phyloP scores from a whole-genome alignment of 1,140 invertebrate species.

The Cydia splendana region DNA sequence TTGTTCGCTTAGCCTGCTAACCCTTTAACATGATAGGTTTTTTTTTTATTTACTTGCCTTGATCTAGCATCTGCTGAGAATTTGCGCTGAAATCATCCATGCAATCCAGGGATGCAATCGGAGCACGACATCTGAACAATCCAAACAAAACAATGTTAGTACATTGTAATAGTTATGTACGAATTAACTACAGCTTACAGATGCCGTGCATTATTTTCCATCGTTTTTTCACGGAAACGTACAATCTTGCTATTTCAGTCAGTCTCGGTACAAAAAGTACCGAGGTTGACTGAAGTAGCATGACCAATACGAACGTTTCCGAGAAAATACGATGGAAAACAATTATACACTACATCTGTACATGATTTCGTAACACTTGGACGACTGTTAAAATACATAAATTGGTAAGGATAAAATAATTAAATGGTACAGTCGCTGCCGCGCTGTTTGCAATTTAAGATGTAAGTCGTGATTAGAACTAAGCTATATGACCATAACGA shows the following conservation, averaged over 20 bases:
- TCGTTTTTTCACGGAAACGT: too few species aligned
- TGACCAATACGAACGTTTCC: too few species aligned
- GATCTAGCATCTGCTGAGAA: conserved; percentile 78
- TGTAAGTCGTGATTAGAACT: neutral
- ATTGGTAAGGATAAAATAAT: neutral
- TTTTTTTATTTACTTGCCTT: conserved; percentile 57
- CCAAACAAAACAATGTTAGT: conserved; percentile 37
- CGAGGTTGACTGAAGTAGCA: too few species aligned
- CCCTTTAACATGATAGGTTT: conserved; percentile 23
- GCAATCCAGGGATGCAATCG: conserved; percentile 94
- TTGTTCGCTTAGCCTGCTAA: too few species aligned
- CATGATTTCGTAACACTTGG: neutral
- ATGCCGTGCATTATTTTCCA: too few species aligned
- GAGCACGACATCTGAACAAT: conserved; percentile 88
- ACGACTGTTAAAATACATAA: neutral
- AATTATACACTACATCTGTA: too few species aligned
- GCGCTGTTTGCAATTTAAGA: neutral
- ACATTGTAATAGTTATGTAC: neutral
- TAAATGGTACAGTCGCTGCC: neutral
- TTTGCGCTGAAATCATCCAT: conserved; percentile 93
- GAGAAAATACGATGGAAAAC: too few species aligned
- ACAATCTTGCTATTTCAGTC: too few species aligned
- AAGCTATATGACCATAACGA: neutral
- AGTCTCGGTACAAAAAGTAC: too few species aligned
- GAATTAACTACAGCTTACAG: neutral